These are phyloP conservation scores for Sphaerodactylus townsendi DNA, from an alignment of 2,113 vertebrate genomes.

Conservation along the genomic window DNA sequence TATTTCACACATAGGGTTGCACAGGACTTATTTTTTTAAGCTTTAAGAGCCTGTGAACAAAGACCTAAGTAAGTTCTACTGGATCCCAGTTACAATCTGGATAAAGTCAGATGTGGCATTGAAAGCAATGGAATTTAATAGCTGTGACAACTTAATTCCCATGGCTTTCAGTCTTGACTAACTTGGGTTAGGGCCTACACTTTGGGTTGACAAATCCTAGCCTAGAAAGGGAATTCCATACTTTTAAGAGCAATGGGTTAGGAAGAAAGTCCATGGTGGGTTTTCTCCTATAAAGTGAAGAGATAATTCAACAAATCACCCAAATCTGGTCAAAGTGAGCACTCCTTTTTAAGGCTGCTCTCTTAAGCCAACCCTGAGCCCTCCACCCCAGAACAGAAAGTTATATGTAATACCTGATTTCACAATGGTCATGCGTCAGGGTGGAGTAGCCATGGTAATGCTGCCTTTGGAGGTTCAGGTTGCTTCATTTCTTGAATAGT, in stretches of 20 bases:
- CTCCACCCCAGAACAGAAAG: background rate
- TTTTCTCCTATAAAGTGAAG: background rate
- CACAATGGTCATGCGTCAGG: background rate
- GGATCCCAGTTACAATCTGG: background rate
- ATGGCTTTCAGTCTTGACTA: background rate
- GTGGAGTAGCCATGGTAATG: background rate
- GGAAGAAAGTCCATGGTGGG: background rate
- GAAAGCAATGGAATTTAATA: background rate
- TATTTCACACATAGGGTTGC: background rate
- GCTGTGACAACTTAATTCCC: no score
- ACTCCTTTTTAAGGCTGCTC: constrained; percentile 51
- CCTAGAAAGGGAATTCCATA: background rate
- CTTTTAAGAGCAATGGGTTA: background rate
- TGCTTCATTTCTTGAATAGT: background rate
- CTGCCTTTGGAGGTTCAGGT: rapidly evolving
- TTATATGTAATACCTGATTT: constrained; percentile 25
- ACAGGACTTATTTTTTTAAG: background rate
- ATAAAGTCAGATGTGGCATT: no score
- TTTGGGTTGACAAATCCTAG: background rate
- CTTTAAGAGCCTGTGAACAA: background rate
- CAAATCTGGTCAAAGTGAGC: constrained; percentile 48
- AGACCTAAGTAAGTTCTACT: background rate
- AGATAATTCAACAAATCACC: background rate
- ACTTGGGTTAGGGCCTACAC: background rate
- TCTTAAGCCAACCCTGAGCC: constrained; percentile 31